A percentile compares a stretch with the other conserved stretches of the same genome.
These are phyloP conservation scores for Nemoura dubitans DNA, from an alignment of 2,888 invertebrate species.

Conservation along the genomic window DNA sequence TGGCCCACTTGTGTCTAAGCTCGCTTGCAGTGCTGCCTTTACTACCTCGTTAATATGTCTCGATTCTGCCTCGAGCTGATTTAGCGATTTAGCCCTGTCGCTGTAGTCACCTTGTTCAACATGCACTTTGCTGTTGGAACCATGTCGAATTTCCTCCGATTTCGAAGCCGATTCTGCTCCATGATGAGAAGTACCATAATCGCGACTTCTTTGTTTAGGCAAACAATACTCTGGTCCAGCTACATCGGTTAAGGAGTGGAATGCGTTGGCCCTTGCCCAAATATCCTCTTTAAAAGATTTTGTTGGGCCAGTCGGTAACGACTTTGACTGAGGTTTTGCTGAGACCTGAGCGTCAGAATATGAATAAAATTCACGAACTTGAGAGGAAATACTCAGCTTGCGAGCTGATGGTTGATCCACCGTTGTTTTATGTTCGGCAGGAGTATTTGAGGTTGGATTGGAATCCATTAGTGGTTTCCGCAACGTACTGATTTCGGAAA, in stretches of 20 bases:
- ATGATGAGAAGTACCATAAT: too few relatives aligned
- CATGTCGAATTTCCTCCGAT: too few relatives aligned
- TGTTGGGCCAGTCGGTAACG: neutral
- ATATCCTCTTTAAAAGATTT: neutral
- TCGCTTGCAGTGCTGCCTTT: slow-evolving; percentile 59
- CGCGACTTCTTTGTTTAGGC: too few relatives aligned
- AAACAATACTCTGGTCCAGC: too few relatives aligned
- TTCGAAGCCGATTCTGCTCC: too few relatives aligned
- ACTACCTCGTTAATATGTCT: slow-evolving; percentile 52
- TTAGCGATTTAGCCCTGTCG: slow-evolving; percentile 23
- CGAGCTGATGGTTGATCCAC: neutral
- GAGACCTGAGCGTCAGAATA: neutral
- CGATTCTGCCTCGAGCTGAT: slow-evolving; percentile 54
- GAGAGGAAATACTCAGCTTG: slow-evolving; percentile 8
- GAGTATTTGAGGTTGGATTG: neutral
- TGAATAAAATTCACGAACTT: neutral
- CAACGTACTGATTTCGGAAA: neutral
- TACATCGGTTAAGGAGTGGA: too few relatives aligned
- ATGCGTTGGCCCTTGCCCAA: too few relatives aligned
- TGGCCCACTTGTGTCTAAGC: slow-evolving; percentile 40
- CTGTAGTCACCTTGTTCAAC: neutral
- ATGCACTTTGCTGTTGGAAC: neutral
- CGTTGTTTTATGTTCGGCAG: neutral
- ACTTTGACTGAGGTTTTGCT: neutral
- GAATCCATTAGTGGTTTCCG: neutral